Evolutionary conservation across 1,140 invertebrate genomes (phyloP), one percentile per base, ranked within the genome.

Genomic region (Tetraneura akinire): DNA sequence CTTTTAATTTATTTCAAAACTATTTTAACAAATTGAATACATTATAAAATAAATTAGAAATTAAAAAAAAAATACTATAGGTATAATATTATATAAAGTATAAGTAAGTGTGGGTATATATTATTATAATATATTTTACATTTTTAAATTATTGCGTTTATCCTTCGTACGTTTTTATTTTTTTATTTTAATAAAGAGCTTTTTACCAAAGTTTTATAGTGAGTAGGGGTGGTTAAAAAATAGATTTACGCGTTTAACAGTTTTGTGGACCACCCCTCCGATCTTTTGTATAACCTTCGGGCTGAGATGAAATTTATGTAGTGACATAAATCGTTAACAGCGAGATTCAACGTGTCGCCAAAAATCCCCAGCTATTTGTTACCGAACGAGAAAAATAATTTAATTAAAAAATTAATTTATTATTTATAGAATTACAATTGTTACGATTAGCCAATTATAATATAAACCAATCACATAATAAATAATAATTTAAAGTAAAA

Each of bases 231-330:
- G 47, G 68, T 71, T 45, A 71, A 71, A 71, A 71, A 71, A 71
- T 71, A 71, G 68, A 71, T 71, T 71, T 71, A 71, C 68, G 68
- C 68, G 68, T 71, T 71, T 51, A 71, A 51, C 47, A 71, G 45
- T 71, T 71, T 51, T 71, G 47, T 18, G 26, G 68, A 1, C 9
- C 45, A 51, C 68, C 47, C 68, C 68, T 71, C 68, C 68, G 26
- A 71, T 47, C 68, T 29, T 51, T 26, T 45, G 16, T 71, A 71
- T 51, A 49, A 13, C 68, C 45, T 6, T 16, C 9, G 26, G 26
- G 47, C 23, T 49, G 47, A 45, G 14, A 49, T 23, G 47, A 51
- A 70, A 71, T 71, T 71, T 71, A 71, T 71, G 68, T 71, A 71
- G 21, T 51, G 45, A 71, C 68, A 71, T 71, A 71, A 71, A 71